These are phyloP conservation scores for Osmoderma eremita DNA, from an alignment of 2,888 invertebrate genomes.

Conservation along the genomic window DNA sequence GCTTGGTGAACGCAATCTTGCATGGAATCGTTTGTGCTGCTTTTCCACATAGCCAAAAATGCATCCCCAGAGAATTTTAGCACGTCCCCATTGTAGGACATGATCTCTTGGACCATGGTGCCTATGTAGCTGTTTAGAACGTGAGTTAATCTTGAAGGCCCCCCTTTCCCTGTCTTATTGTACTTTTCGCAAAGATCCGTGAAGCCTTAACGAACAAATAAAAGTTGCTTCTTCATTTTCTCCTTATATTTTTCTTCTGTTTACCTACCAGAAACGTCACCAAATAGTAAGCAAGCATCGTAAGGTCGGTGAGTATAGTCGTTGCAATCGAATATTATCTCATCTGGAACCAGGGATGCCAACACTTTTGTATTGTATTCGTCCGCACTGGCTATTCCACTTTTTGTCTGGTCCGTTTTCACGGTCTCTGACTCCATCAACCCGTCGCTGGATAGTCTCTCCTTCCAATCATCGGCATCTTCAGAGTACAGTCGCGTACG, in stretches of 20 bases:
- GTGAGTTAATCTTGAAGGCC: constrained; percentile 76
- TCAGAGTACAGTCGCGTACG: constrained; percentile 41
- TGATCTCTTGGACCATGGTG: constrained; percentile 75
- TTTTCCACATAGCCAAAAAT: constrained; percentile 75
- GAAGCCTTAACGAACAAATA: constrained; percentile 65
- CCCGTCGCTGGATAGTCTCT: constrained; percentile 37
- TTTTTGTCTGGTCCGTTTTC: constrained; percentile 18
- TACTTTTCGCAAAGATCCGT: constrained; percentile 75
- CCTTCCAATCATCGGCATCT: constrained; percentile 45
- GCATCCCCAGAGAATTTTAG: constrained; percentile 76
- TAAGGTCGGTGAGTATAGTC: constrained; percentile 68
- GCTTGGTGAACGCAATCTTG: constrained; percentile 72
- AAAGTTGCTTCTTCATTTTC: neutral
- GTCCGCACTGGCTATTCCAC: constrained; percentile 33
- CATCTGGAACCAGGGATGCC: constrained; percentile 74
- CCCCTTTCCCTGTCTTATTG: constrained; percentile 72
- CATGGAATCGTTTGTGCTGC: constrained; percentile 66
- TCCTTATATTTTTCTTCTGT: neutral
- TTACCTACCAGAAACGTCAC: constrained; percentile 70
- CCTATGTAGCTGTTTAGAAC: constrained; percentile 78
- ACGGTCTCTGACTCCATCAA: constrained; percentile 18
- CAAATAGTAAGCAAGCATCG: constrained; percentile 71
- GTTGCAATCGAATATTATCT: constrained; percentile 69
- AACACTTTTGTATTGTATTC: constrained; percentile 66
- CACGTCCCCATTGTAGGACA: constrained; percentile 73